Base-by-base conservation (phyloP, 2,113 vertebrate genomes). In the Charadrius vociferus region DNA sequence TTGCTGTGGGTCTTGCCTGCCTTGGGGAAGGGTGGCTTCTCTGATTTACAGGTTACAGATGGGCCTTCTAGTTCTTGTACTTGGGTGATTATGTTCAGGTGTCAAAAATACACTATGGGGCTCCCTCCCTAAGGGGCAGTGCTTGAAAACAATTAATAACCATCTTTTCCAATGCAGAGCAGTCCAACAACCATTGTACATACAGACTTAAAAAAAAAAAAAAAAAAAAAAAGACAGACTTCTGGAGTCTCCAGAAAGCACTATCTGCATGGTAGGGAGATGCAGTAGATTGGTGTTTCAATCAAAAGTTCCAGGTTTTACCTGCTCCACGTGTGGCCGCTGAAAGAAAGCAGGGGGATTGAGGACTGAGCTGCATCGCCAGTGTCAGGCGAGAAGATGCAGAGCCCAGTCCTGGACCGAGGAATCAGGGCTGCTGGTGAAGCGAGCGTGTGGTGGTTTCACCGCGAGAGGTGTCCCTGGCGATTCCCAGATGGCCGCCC, bases 351-450 rank as follows among this genome's bases (percentile, higher is more conserved):
- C 37, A 6, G 37, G 27, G 21, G 17, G 37, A 14, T 6, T 53
- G 29, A 12, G 17, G 37, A 14, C 6, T 53, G 29, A 12, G 32
- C 59, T 8, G n/a, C 52, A 5, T 17, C 4, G 5, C n/a, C 41
- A 2, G 65, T 1, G 56, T 8, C 0, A 2, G 49, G 53, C 1
- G 12, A 32, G 43, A 24, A 32, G 55, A 11, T 2, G 49, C 53
- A 10, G 29, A 50, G 55, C 61, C 59, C 43, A 2, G 27, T 12
- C 39, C 45, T 1, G 1, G 20, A 3, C 18, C 10, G 32, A 29
- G 59, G 37, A 34, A 24, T 23, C 34, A 2, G 21, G 16, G 71
- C 63, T 7, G 29, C 36, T 17, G 13, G 26, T 6, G 47, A 3
- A 29, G 49, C 8, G 4, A 10, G 52, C 0, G 13, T 4, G 21